Evolutionary conservation across 2,797 vertebrate species (phyloP).

Genomic region (Mastacembelus armatus): DNA sequence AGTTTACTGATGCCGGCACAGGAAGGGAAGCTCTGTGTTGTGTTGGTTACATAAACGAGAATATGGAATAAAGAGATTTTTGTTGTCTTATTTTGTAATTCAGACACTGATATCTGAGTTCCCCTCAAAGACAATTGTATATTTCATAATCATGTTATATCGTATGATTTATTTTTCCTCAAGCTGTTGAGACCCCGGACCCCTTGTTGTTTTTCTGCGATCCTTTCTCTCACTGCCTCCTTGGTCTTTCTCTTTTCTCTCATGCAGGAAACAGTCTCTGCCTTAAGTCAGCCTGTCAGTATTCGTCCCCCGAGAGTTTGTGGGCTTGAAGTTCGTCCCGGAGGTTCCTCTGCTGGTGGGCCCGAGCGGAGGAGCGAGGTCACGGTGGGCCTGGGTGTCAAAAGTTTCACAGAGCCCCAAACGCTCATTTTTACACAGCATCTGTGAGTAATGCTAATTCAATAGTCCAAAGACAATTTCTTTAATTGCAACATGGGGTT

Average conservation of each 20-base stretch:
- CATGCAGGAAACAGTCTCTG: conserved; percentile 66
- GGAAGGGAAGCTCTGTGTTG: conserved; percentile 14
- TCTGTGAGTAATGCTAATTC: conserved; percentile 20
- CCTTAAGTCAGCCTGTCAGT: conserved; percentile 90
- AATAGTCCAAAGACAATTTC: not conserved
- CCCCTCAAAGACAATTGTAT: conserved; percentile 5
- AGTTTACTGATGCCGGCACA: conserved; percentile 21
- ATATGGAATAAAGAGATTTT: conserved; percentile 1
- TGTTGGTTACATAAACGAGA: conserved; percentile 3
- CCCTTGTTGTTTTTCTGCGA: conserved; percentile 39
- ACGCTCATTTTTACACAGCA: conserved; percentile 14
- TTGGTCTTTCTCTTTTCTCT: conserved; percentile 25
- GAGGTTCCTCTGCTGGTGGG: conserved; percentile 82
- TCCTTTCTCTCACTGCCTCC: not conserved
- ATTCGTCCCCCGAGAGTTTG: conserved; percentile 86
- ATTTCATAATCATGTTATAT: conserved; percentile 6
- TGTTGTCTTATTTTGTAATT: conserved; percentile 9
- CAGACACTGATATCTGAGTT: not conserved
- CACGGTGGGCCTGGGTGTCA: conserved; percentile 51
- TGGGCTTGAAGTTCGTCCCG: conserved; percentile 87
- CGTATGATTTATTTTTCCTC: conserved; percentile 38
- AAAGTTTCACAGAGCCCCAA: conserved; percentile 58
- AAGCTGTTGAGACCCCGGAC: conserved; percentile 19
- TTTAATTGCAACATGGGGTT: not conserved
- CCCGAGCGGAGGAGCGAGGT: conserved; percentile 63